Conservation (phyloP, 2,113 vertebrate genomes). For the Turdus rufiventris region DNA sequence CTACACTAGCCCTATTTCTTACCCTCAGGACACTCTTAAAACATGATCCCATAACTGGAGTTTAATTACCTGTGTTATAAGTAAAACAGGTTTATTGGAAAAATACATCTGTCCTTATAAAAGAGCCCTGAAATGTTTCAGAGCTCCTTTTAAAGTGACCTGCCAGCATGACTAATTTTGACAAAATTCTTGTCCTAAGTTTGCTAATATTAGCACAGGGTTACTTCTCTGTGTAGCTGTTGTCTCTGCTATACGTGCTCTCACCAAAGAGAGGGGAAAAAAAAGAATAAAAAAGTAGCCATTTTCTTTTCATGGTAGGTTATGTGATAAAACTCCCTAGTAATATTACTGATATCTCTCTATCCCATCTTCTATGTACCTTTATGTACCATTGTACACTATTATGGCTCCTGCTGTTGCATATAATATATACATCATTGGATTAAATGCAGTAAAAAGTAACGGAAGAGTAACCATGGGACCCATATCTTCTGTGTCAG, state of each 20-base stretch:
- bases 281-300: not conserved
- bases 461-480: not conserved
- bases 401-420: not conserved
- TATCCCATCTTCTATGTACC: not conserved
- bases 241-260: not conserved
- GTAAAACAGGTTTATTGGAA: not conserved
- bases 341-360: not conserved
- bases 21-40: not conserved
- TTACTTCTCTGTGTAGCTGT: not conserved
- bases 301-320: not conserved
- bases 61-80: not conserved
- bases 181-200: not conserved
- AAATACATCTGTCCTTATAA: not conserved
- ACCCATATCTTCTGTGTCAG: not conserved
- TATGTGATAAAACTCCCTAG: not conserved
- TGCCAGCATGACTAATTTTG: not conserved
- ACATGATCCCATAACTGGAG: not conserved
- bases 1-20: not conserved
- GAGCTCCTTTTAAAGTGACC: not conserved
- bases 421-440: not conserved
- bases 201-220: not conserved
- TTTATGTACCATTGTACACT: not conserved
- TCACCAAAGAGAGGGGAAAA: not conserved
- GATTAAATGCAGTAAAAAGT: not conserved
- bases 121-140: not conserved